Base-by-base conservation (phyloP, 37 sponge, comb jelly and placozoan species). In the Lycopodina hypogea region DNA sequence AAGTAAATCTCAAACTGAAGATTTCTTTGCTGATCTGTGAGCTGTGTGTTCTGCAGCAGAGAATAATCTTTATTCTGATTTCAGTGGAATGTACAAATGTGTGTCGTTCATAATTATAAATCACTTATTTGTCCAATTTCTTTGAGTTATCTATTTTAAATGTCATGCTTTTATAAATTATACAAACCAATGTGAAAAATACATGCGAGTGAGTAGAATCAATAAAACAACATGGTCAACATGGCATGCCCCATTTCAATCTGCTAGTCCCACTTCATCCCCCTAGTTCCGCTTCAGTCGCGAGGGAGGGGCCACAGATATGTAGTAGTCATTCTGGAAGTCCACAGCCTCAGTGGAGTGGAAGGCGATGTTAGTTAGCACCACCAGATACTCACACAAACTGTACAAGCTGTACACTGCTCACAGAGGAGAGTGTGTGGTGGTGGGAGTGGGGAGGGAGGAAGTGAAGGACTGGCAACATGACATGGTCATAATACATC, bases 11-110 rank as follows among this genome's bases (percentile, higher is more conserved):
- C 45, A 81, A 58, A 30, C 76, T 68, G 68, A 82, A 33, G 82
- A 84, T 21, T 94, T 94, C 48, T 94, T 94, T 83, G 78, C 68
- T 80, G 95, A 94, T 85, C 75, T 94, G 24, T 91, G 66, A 45
- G 48, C 48, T 45, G n/a, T n/a, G n/a, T n/a, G n/a, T n/a, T n/a
- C n/a, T 45, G 48, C 48, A 12, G 48, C 9, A 9, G 48, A 45
- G 48, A 45, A 45, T 9, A n/a, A n/a, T n/a, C n/a, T n/a, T n/a
- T n/a, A n/a, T n/a, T n/a, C n/a, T n/a, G n/a, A n/a, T n/a, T n/a
- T n/a, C n/a, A n/a, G n/a, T n/a, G n/a, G n/a, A n/a, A n/a, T n/a
- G n/a, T n/a, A n/a, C n/a, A n/a, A n/a, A n/a, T n/a, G n/a, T n/a
- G n/a, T n/a, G n/a, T n/a, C n/a, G n/a, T n/a, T n/a, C n/a, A n/a